Conservation (phyloP, 2,113 vertebrate species). For the Monarcha castaneiventris region DNA sequence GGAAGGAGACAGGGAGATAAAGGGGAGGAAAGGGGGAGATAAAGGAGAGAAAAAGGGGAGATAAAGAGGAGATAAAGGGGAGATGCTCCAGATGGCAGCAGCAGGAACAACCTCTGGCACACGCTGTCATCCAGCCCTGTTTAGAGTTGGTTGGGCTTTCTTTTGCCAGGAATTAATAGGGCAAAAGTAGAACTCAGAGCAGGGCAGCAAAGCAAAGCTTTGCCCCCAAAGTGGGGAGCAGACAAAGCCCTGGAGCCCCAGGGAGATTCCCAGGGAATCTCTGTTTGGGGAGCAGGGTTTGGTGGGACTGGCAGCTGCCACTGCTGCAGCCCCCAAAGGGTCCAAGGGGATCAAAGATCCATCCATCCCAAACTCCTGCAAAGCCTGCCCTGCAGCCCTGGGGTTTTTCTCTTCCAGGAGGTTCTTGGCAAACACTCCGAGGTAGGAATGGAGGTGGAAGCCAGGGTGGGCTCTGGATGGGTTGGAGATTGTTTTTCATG, state of each 20-base stretch:
- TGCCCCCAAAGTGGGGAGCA: neutral
- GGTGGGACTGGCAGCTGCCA: neutral
- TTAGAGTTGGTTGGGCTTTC: neutral
- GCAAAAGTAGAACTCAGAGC: neutral
- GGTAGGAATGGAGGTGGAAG: neutral
- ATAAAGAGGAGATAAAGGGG: too few relatives aligned
- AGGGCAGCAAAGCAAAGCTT: accelerated
- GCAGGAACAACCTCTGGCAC: neutral
- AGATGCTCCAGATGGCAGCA: neutral
- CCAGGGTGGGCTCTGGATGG: neutral
- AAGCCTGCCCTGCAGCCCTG: neutral
- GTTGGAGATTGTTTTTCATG: neutral
- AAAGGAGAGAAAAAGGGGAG: neutral
- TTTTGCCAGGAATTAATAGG: neutral
- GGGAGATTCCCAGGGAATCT: neutral
- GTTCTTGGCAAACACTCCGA: neutral
- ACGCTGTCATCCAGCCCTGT: neutral
- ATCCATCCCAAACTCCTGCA: neutral
- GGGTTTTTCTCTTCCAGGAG: neutral
- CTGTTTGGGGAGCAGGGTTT: neutral
- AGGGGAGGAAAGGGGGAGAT: neutral
- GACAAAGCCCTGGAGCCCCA: neutral
- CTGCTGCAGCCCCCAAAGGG: neutral
- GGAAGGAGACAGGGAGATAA: neutral
- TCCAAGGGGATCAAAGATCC: neutral